A percentile compares a stretch with the other conserved stretches of the same genome.
phyloP scores from a whole-genome alignment of 2,888 invertebrate species.

The Drosophila leonis region DNA sequence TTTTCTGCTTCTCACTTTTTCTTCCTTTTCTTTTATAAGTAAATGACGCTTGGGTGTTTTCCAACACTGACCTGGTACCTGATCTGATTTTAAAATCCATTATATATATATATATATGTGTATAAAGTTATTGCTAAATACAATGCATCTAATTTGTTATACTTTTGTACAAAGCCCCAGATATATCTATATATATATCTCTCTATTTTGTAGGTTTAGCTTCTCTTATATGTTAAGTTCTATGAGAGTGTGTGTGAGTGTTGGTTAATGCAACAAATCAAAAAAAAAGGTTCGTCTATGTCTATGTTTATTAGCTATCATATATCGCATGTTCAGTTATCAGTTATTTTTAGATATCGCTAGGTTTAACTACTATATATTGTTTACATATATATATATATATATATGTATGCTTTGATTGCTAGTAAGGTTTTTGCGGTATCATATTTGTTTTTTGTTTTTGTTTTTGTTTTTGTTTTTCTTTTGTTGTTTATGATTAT shows the following conservation, averaged over 20 bases:
- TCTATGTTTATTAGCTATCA: conserved; percentile 46
- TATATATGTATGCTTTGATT: conserved; percentile 68
- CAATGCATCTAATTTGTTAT: conserved; percentile 45
- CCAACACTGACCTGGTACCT: conserved; percentile 44
- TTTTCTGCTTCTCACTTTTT: background rate
- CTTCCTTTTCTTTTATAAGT: conserved; percentile 2
- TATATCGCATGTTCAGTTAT: conserved; percentile 63
- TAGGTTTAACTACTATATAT: conserved; percentile 55
- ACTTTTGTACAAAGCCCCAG: conserved; percentile 45
- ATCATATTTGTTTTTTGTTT: conserved; percentile 53
- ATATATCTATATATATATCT: background rate
- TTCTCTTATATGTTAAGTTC: conserved; percentile 36
- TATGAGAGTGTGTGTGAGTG: conserved; percentile 48
- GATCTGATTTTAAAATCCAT: conserved; percentile 54
- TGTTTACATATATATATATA: conserved; percentile 32
- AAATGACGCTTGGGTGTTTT: conserved; percentile 29
- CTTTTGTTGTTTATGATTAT: conserved; percentile 39
- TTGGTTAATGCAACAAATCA: background rate
- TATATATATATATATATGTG: conserved; percentile 27
- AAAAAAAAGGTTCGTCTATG: conserved; percentile 29
- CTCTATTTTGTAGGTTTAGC: conserved; percentile 20
- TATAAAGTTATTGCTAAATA: conserved; percentile 39
- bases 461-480: conserved; percentile 11
- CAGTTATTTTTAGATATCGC: conserved; percentile 46
- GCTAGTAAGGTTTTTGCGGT: conserved; percentile 78